A percentile compares a stretch with the other conserved stretches of the same genome.
These are phyloP conservation scores for Hemaris fuciformis DNA, from an alignment of 2,888 invertebrate species.

Conservation along the genomic window DNA sequence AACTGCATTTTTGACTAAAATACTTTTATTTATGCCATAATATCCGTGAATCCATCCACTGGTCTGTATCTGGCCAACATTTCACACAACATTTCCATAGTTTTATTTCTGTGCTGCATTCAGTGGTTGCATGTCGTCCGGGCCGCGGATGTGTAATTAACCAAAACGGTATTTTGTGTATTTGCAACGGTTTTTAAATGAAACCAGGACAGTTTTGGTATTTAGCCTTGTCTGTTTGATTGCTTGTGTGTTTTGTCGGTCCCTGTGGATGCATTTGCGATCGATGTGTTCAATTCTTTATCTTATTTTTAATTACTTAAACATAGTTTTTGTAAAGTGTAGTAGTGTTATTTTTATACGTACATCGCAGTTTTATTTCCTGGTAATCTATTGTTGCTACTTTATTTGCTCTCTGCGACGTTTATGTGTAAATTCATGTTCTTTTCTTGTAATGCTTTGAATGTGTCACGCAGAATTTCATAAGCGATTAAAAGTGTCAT, in stretches of 20 bases:
- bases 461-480: not conserved
- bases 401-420: not conserved
- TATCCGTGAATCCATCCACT: not conserved
- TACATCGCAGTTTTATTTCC: conserved; percentile 1
- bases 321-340: not conserved
- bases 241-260: not conserved
- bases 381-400: not conserved
- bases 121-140: conserved; percentile 41
- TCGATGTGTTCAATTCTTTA: not conserved
- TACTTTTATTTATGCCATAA: conserved; percentile 20
- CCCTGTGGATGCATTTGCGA: not conserved
- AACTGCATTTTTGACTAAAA: conserved; percentile 34
- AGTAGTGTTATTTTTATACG: conserved; percentile 1
- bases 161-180: conserved; percentile 56
- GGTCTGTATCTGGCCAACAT: not conserved
- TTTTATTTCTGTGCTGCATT: conserved; percentile 46
- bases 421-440: not conserved
- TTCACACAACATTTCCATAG: conserved; percentile 15
- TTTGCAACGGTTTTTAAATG: conserved; percentile 46
- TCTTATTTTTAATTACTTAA: not conserved
- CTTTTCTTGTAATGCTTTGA: not conserved
- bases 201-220: conserved; percentile 34
- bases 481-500: not conserved
- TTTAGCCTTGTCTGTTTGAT: conserved; percentile 24
- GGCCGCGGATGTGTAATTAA: conserved; percentile 52